Percentiles rank a stretch among this genome's conserved stretches.
phyloP scores from a whole-genome alignment of 2,113 vertebrate species.

The Neopipo cinnamomea region DNA sequence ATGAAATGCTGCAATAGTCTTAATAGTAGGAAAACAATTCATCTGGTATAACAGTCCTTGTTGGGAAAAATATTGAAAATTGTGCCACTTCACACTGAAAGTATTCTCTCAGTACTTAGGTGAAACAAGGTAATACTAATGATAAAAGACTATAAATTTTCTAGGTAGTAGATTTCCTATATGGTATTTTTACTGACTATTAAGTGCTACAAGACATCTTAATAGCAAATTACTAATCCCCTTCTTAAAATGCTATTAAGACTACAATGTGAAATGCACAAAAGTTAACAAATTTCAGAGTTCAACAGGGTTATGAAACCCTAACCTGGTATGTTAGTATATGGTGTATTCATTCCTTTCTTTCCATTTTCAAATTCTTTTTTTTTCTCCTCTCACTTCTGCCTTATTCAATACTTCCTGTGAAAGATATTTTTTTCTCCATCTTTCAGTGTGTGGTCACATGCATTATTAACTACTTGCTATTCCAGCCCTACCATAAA shows the following conservation, averaged over 20 bases:
- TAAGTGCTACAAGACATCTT: not conserved
- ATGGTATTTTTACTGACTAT: not conserved
- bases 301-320: not conserved
- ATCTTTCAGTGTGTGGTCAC: not conserved
- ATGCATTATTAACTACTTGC: constrained; percentile 22
- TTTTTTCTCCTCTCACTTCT: not conserved
- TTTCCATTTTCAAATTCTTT: not conserved
- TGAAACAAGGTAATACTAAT: not conserved
- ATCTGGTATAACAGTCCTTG: not conserved
- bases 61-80: constrained; percentile 10
- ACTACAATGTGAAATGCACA: not conserved
- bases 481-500: not conserved
- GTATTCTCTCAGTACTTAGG: not conserved
- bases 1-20: not conserved
- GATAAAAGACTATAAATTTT: not conserved
- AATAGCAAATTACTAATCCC: not conserved
- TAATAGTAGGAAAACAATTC: not conserved
- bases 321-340: not conserved
- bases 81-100: not conserved
- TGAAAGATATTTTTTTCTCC: not conserved
- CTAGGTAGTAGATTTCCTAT: not conserved
- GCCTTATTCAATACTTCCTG: not conserved
- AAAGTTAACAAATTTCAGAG: not conserved
- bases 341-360: not conserved
- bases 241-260: not conserved